Evolutionary conservation across 2,113 vertebrate species (phyloP).

Genomic region (Microtus oregoni): DNA sequence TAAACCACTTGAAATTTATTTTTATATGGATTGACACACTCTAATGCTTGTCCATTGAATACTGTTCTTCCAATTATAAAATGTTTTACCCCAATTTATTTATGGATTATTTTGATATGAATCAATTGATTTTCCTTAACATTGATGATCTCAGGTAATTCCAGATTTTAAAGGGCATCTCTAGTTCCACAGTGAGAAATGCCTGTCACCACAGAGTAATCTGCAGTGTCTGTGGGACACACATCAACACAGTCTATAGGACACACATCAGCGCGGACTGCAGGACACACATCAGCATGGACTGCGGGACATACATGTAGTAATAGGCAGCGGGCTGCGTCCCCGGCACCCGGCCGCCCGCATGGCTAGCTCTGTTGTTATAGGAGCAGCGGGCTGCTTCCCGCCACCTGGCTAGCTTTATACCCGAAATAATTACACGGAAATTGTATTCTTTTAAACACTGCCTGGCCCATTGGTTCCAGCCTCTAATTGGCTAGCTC

Average conservation of each 20-base stretch:
- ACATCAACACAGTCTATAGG: neutral
- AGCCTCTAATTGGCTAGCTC: too few relatives aligned
- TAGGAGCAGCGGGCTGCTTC: too few relatives aligned
- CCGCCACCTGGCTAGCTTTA: too few relatives aligned
- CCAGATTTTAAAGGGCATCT: neutral
- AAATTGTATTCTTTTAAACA: too few relatives aligned
- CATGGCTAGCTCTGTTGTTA: too few relatives aligned
- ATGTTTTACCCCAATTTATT: neutral
- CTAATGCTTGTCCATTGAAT: neutral
- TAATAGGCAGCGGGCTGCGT: too few relatives aligned
- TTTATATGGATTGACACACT: neutral
- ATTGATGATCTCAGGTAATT: neutral
- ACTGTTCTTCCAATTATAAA: neutral
- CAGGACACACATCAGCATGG: too few relatives aligned
- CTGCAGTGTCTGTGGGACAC: neutral
- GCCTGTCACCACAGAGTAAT: neutral
- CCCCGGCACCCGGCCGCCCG: too few relatives aligned
- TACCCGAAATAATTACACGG: too few relatives aligned
- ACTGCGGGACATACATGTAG: too few relatives aligned
- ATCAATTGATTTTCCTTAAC: neutral
- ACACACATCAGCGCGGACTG: too few relatives aligned
- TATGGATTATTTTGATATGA: neutral
- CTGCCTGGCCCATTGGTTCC: too few relatives aligned
- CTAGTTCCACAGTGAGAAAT: neutral
- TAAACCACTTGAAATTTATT: neutral